Percentiles rank a stretch among this genome's conserved stretches.
phyloP scores from a whole-genome alignment of 2,888 invertebrate species.

The Lottia scabra region DNA sequence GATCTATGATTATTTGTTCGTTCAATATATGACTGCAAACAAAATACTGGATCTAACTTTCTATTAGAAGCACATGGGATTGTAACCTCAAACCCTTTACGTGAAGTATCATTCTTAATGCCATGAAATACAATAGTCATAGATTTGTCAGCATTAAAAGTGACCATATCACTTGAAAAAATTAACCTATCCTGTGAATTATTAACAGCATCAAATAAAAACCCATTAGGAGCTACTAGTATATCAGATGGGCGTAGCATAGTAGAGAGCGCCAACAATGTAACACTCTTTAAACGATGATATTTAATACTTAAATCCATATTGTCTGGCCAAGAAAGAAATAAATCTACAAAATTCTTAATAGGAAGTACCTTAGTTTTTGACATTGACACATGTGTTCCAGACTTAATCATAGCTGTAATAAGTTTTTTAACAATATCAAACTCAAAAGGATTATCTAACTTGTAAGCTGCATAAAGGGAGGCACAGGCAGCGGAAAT shows the following conservation, averaged over 20 bases:
- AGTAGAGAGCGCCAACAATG: no score
- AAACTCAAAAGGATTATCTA: no score
- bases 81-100: neutral
- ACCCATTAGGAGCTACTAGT: neutral
- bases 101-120: conserved; percentile 6
- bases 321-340: conserved; percentile 3
- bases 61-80: neutral
- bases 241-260: conserved; percentile 11
- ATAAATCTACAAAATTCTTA: neutral
- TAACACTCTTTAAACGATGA: conserved; percentile 4
- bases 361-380: conserved; percentile 7
- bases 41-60: neutral
- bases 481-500: neutral
- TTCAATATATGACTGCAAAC: neutral
- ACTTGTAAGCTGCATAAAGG: neutral
- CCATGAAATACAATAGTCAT: conserved; percentile 3
- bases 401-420: conserved; percentile 5
- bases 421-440: neutral
- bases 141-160: conserved; percentile 2
- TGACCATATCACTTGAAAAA: conserved; percentile 6
- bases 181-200: neutral
- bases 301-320: neutral
- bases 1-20: neutral
- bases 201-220: neutral
- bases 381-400: no score